phyloP scores from a whole-genome alignment of 2,888 invertebrate genomes.

The Stenodera caucasica region DNA sequence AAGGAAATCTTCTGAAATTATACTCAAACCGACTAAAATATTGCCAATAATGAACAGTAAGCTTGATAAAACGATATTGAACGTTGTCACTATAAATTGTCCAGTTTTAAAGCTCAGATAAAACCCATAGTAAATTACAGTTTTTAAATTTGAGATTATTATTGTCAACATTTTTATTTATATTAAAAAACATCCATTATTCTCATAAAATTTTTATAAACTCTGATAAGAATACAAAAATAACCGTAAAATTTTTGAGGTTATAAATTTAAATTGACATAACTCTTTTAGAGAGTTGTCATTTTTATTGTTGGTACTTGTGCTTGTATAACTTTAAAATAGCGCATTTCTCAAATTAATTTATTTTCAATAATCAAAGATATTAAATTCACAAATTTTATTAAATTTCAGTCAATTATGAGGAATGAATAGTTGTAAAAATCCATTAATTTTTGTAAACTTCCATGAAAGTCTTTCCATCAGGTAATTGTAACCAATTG shows the following conservation, averaged over 20 bases:
- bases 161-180: background rate
- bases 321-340: background rate
- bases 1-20: constrained; percentile 40
- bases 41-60: constrained; percentile 17
- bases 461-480: constrained; percentile 68
- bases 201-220: background rate
- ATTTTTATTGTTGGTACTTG: background rate
- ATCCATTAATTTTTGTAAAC: constrained; percentile 62
- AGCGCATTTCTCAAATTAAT: no score
- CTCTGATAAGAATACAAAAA: background rate
- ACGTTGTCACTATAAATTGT: constrained; percentile 34
- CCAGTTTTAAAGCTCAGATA: constrained; percentile 41
- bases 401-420: background rate
- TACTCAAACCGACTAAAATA: constrained; percentile 24
- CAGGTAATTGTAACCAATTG: constrained; percentile 86
- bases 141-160: constrained; percentile 12
- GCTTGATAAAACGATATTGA: constrained; percentile 21
- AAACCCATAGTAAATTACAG: constrained; percentile 25
- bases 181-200: background rate
- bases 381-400: background rate
- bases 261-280: constrained; percentile 17
- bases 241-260: constrained; percentile 8
- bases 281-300: background rate
- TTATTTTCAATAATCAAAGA: no score
- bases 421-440: background rate